Percentiles rank a stretch among this genome's conserved stretches.
Evolutionary conservation across 1,140 invertebrate genomes (phyloP).

Genomic region (Drosophila burlai): DNA sequence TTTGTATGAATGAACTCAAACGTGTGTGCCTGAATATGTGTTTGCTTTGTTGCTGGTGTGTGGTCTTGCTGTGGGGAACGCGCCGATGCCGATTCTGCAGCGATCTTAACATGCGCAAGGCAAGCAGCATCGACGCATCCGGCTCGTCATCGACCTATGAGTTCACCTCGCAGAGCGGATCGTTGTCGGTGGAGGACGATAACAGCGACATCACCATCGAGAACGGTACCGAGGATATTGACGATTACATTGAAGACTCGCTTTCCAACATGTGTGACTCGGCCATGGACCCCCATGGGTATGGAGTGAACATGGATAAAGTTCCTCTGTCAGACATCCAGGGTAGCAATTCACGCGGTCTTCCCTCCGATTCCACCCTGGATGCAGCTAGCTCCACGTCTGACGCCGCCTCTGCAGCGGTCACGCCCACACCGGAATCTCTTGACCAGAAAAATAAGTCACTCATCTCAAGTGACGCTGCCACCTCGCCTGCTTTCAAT

Average conservation of each 20-base stretch:
- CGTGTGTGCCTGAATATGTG: conserved; percentile 19
- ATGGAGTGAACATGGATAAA: neutral
- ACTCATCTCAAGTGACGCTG: neutral
- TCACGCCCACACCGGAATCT: conserved; percentile 57
- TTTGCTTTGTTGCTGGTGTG: conserved; percentile 30
- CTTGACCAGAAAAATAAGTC: conserved; percentile 11
- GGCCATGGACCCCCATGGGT: conserved; percentile 36
- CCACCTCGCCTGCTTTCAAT: neutral
- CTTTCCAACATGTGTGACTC: conserved; percentile 73
- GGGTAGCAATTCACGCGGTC: conserved; percentile 15
- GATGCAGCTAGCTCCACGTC: conserved; percentile 19
- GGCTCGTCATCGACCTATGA: conserved; percentile 67
- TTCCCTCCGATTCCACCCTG: conserved; percentile 54
- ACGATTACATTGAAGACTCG: conserved; percentile 81
- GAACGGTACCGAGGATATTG: conserved; percentile 80
- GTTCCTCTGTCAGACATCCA: conserved; percentile 21
- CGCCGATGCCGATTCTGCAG: conserved; percentile 25
- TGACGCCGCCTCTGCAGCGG: conserved; percentile 16
- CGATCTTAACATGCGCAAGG: conserved; percentile 61
- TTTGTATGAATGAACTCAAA: conserved; percentile 24
- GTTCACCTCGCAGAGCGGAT: conserved; percentile 74
- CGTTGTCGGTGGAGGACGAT: conserved; percentile 80
- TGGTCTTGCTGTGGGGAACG: conserved; percentile 6
- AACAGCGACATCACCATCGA: conserved; percentile 84
- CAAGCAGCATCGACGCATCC: conserved; percentile 69